Conservation (phyloP, 2,113 vertebrate genomes). For the Holacanthus passer region DNA sequence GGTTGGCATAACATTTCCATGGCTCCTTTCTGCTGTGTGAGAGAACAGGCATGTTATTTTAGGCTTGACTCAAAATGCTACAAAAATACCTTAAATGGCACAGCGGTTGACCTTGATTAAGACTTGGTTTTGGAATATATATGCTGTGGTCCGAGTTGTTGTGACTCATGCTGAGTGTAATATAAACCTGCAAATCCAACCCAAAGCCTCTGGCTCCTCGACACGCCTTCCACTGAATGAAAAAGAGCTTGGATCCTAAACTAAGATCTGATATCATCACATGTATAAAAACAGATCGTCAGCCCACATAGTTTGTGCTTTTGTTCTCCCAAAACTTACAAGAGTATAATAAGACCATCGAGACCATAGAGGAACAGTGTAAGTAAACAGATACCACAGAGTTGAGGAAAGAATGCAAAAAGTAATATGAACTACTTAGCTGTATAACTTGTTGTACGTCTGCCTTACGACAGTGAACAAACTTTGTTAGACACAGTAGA, state of each 20-base stretch:
- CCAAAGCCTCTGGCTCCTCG: slow-evolving; percentile 16
- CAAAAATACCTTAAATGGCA: slow-evolving; percentile 37
- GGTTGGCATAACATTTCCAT: slow-evolving; percentile 36
- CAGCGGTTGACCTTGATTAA: slow-evolving; percentile 45
- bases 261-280: slow-evolving; percentile 6
- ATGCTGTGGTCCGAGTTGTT: slow-evolving; percentile 30
- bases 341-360: neutral
- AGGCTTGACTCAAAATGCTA: slow-evolving; percentile 14
- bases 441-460: neutral
- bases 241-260: neutral
- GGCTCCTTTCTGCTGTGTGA: slow-evolving; percentile 32
- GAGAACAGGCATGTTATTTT: slow-evolving; percentile 52
- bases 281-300: neutral
- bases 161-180: slow-evolving; percentile 31
- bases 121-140: slow-evolving; percentile 33
- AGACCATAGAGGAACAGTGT: neutral
- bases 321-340: neutral
- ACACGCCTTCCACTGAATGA: slow-evolving; percentile 32
- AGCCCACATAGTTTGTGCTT: neutral
- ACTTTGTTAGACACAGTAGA: too few relatives aligned
- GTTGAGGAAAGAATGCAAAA: too few relatives aligned
- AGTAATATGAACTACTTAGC: too few relatives aligned
- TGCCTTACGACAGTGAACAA: neutral
- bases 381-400: too few relatives aligned
- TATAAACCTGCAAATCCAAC: slow-evolving; percentile 18